Base-by-base conservation (phyloP, 2,888 invertebrate genomes). In the Drosophila austrosaltans region DNA sequence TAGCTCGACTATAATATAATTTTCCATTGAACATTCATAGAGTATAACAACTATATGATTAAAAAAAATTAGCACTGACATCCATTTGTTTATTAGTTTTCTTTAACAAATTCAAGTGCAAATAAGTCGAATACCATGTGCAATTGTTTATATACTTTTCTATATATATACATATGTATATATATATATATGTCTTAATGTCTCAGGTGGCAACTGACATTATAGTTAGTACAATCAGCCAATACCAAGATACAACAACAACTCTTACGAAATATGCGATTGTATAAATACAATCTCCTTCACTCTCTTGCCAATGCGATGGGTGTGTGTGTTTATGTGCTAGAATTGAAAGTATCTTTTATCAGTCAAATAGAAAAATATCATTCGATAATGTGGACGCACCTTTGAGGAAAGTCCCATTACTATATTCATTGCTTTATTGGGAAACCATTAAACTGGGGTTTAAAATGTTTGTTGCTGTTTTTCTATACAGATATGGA, bases 101-200 rank as follows among this genome's bases (percentile, higher is more conserved):
- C 54, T 71, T 71, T 64, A 72, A 65, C 54, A 39, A 16, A 2
- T 48, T 65, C 20, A 40, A 57, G 72, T 66, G 60, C 66, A 22
- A 73, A 73, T 61, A 57, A 36, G 36, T 57, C 57, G 32, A 36
- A 57, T 39, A 36, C 57, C 39, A 3, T 48, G 22, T 25, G 48
- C 57, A 22, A 12, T 22, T 25, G 2, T 56, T 36, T 16, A 5
- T 36, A 36, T 39, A 39, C 12, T 22, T 16, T 16, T 16, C 16
- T 16, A 2, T 56, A 56, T 7, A 10, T 36, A 36, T 30, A 16
- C 30, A 48, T 2, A 44, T 28, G 2, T 10, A 25, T 20, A n/a
- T 32, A 48, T 48, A 2, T 3, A 48, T 20, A 25, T 48, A 36
- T 56, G 56, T 48, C 3, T 25, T 1, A 10, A 48, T 48, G 48